phyloP scores from a whole-genome alignment of 2,113 vertebrate species.

The Onychorhynchus coronatus region DNA sequence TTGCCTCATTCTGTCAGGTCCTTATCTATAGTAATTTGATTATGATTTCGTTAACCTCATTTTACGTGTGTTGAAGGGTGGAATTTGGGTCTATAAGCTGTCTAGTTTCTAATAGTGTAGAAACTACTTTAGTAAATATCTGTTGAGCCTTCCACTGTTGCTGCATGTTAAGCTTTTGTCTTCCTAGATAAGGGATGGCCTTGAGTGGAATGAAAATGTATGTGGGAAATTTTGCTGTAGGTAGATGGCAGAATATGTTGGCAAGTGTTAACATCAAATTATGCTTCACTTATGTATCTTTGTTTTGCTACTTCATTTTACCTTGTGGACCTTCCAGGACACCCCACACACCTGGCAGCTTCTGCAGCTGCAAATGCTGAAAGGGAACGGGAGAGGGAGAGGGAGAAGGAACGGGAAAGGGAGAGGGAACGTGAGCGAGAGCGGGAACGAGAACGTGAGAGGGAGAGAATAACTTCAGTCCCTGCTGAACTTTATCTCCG shows the following conservation, averaged over 20 bases:
- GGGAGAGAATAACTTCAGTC: constrained; percentile 69
- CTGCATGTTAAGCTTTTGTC: background rate
- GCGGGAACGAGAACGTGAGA: constrained; percentile 63
- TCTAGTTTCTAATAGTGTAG: background rate
- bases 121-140: background rate
- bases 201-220: background rate
- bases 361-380: constrained; percentile 84
- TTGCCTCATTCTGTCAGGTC: background rate
- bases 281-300: background rate
- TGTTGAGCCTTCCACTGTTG: background rate
- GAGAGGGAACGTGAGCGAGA: constrained; percentile 74
- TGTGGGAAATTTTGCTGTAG: background rate
- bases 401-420: constrained; percentile 73
- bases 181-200: background rate
- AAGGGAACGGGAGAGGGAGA: constrained; percentile 74
- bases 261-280: background rate
- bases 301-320: background rate
- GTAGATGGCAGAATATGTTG: background rate
- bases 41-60: background rate
- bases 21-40: background rate
- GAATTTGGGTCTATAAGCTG: background rate
- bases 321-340: constrained; percentile 74
- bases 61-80: background rate
- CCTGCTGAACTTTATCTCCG: constrained; percentile 78
- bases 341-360: constrained; percentile 83